Base-by-base conservation (phyloP, 2,888 invertebrate genomes). In the Dryadula phaetusa region DNA sequence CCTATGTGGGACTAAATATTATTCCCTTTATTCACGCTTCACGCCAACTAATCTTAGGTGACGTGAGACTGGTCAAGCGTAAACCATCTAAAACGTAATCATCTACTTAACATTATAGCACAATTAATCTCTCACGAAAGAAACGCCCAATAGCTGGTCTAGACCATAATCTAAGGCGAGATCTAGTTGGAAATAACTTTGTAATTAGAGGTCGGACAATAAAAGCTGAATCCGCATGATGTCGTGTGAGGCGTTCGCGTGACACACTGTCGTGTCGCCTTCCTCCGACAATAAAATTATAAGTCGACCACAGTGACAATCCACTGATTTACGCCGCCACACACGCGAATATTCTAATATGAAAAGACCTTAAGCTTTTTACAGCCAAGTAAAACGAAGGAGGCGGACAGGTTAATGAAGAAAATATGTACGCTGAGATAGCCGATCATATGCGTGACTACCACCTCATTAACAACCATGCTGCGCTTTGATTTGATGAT, bases 201-300 rank as follows among this genome's bases (percentile, higher is more conserved):
- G 81, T 87, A 87, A 89, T 89, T 88, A 86, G 86, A 85, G 78
- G 79, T 79, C 79, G 87, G 89, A 90, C 86, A 89, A 87, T 89
- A 88, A 89, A 89, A 85, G 77, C 79, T 79, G 81, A 80, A 86
- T 88, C 83, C 83, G 79, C 84, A 81, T 81, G 80, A 79, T 82
- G 83, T 81, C 84, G 86, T 67, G 67, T 68, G 56, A 68, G 66
- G 66, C 76, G 68, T 72, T 91, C 87, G 90, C 91, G 92, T 92
- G 92, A 84, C 87, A 79, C 77, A 75, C 72, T 88, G 88, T 87
- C 91, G 91, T 90, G 92, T 87, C 84, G 89, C 85, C 86, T 79
- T 82, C 85, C 82, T 84, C 84, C 91, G 90, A 92, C 92, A 92
- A 88, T 92, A 92, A 92, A 92, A 92, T 92, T 92, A 92, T 92